Conservation (phyloP, 2,113 vertebrate species). For the Euleptes europaea region DNA sequence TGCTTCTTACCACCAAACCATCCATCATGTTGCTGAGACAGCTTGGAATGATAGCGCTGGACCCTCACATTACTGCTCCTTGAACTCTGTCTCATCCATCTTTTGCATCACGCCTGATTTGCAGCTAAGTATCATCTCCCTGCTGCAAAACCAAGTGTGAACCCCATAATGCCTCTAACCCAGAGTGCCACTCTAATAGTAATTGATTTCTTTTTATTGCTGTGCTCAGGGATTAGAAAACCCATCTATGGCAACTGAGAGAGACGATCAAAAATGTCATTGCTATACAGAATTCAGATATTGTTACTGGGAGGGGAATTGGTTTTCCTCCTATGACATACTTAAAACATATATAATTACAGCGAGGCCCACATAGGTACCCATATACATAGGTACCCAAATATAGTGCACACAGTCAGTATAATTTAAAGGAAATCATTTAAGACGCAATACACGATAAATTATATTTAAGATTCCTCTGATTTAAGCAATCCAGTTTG, state of each 20-base stretch:
- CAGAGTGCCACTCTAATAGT: slow-evolving; percentile 65
- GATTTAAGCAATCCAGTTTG: neutral
- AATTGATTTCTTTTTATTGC: slow-evolving; percentile 77
- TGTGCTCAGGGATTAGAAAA: slow-evolving; percentile 41
- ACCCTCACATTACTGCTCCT: slow-evolving; percentile 79
- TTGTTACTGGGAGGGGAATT: neutral
- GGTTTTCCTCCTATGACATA: neutral
- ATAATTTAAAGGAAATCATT: neutral
- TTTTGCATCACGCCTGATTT: slow-evolving; percentile 74
- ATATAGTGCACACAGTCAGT: neutral
- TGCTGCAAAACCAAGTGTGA: slow-evolving; percentile 69
- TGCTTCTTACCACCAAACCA: slow-evolving; percentile 74
- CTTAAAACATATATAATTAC: slow-evolving; percentile 21
- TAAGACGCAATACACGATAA: neutral
- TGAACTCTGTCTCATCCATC: slow-evolving; percentile 84
- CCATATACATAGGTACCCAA: too few species aligned
- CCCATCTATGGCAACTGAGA: slow-evolving; percentile 18
- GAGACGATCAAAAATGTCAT: slow-evolving; percentile 15
- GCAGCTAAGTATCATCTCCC: slow-evolving; percentile 60
- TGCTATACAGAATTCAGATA: neutral
- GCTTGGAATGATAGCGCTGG: slow-evolving; percentile 72
- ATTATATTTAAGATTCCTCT: neutral
- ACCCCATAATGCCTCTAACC: slow-evolving; percentile 73
- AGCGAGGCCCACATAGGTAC: neutral
- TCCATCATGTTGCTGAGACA: slow-evolving; percentile 78